Evolutionary conservation across 2,888 invertebrate species (phyloP).

Genomic region (Drosophila limbata): DNA sequence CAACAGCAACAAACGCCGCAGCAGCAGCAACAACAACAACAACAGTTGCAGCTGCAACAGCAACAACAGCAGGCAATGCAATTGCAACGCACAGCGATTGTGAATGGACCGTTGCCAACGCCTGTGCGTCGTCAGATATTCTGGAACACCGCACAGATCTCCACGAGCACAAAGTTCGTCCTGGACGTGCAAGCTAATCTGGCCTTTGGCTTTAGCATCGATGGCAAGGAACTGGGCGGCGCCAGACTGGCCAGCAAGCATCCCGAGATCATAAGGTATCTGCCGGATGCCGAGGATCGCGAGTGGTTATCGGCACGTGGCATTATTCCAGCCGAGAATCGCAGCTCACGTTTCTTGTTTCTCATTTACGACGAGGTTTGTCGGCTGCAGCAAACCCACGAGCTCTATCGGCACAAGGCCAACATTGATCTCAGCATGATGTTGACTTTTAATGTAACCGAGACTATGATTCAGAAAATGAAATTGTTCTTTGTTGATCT

Average conservation of each 20-base stretch:
- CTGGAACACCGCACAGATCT: conserved; percentile 88
- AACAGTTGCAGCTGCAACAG: conserved; percentile 31
- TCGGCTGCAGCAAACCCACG: conserved; percentile 86
- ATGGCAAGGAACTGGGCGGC: conserved; percentile 85
- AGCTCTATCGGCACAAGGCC: conserved; percentile 86
- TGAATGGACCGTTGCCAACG: conserved; percentile 56
- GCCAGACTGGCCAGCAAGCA: conserved; percentile 88
- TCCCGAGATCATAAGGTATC: conserved; percentile 88
- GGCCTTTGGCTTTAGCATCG: conserved; percentile 84
- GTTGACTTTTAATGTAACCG: conserved; percentile 87
- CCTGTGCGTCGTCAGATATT: conserved; percentile 83
- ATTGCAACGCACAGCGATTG: conserved; percentile 40
- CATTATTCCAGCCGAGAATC: conserved; percentile 87
- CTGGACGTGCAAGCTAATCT: conserved; percentile 86
- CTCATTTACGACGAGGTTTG: conserved; percentile 88
- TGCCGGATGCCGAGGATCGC: conserved; percentile 88
- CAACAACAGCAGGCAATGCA: conserved; percentile 36
- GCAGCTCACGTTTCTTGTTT: conserved; percentile 88
- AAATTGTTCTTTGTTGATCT: conserved; percentile 85
- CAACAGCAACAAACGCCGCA: conserved; percentile 23
- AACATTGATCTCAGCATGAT: conserved; percentile 83
- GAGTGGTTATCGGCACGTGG: conserved; percentile 88
- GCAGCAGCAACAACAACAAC: conserved; percentile 22
- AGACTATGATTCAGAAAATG: conserved; percentile 88
- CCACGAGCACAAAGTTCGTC: conserved; percentile 87